These are phyloP conservation scores for Philaenus spumarius DNA, from an alignment of 1,140 invertebrate species.

Conservation along the genomic window DNA sequence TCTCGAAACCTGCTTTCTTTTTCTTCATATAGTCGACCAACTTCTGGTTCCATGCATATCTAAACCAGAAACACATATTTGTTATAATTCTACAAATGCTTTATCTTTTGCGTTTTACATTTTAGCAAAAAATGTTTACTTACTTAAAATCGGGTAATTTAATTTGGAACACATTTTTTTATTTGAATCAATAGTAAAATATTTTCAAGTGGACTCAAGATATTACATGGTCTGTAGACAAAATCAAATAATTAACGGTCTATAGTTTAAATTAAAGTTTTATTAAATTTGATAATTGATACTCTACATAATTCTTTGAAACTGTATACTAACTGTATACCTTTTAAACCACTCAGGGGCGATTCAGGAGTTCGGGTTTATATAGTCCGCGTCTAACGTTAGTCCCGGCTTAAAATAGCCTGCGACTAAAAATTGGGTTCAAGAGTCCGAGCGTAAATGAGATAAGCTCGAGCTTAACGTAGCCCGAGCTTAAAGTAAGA, in stretches of 20 bases:
- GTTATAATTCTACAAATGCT: neutral
- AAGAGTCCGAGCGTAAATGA: no score
- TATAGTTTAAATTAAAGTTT: no score
- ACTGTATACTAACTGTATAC: no score
- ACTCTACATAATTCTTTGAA: no score
- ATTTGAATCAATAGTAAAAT: neutral
- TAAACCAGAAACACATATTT: conserved; percentile 34
- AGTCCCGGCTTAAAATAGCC: no score
- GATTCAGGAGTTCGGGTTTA: no score
- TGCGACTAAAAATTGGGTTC: no score
- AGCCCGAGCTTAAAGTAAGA: no score
- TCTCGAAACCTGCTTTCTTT: conserved; percentile 71
- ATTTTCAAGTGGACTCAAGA: neutral
- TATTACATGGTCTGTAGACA: neutral
- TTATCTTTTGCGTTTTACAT: neutral
- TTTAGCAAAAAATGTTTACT: neutral
- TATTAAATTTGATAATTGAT: no score
- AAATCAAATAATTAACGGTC: neutral
- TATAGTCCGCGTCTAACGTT: no score
- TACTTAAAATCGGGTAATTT: neutral
- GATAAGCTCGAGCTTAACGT: no score
- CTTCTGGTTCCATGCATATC: conserved; percentile 86
- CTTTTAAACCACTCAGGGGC: no score
- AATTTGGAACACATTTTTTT: neutral
- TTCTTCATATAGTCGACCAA: conserved; percentile 72